Conservation (phyloP, 2,888 invertebrate species). For the Thymelicus lineola region DNA sequence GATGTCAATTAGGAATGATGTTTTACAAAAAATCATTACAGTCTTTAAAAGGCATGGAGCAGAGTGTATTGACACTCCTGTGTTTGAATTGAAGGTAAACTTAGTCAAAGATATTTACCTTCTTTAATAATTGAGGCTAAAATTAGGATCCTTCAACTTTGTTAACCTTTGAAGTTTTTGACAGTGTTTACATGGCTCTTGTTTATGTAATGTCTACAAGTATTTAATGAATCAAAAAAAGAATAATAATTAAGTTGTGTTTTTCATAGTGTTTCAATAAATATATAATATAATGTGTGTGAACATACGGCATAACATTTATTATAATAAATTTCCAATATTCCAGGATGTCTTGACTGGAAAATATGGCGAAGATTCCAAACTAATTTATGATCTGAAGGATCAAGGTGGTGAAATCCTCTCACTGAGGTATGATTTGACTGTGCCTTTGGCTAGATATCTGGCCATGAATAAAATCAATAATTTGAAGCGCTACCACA, state of each 20-base stretch:
- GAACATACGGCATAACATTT: background rate
- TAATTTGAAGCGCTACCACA: slow-evolving; percentile 98
- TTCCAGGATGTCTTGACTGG: slow-evolving; percentile 97
- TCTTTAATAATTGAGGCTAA: too few species aligned
- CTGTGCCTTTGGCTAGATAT: slow-evolving; percentile 98
- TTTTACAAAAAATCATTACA: slow-evolving; percentile 93
- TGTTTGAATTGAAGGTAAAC: slow-evolving; percentile 96
- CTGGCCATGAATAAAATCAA: slow-evolving; percentile 98
- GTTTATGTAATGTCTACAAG: too few species aligned
- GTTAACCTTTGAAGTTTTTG: too few species aligned
- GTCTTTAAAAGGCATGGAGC: slow-evolving; percentile 99
- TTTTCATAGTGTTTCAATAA: too few species aligned
- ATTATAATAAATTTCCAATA: background rate
- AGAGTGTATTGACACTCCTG: slow-evolving; percentile 98
- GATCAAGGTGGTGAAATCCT: slow-evolving; percentile 99
- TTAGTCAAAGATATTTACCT: background rate
- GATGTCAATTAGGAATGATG: slow-evolving; percentile 95
- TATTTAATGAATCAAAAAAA: too few species aligned
- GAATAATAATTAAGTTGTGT: too few species aligned
- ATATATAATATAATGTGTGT: too few species aligned
- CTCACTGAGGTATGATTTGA: slow-evolving; percentile 98
- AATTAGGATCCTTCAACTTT: too few species aligned
- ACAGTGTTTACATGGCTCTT: too few species aligned
- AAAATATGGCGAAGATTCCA: slow-evolving; percentile 99
- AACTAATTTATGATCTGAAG: slow-evolving; percentile 98